Conservation (phyloP, 2,797 vertebrate genomes). For the Takifugu rubripes region DNA sequence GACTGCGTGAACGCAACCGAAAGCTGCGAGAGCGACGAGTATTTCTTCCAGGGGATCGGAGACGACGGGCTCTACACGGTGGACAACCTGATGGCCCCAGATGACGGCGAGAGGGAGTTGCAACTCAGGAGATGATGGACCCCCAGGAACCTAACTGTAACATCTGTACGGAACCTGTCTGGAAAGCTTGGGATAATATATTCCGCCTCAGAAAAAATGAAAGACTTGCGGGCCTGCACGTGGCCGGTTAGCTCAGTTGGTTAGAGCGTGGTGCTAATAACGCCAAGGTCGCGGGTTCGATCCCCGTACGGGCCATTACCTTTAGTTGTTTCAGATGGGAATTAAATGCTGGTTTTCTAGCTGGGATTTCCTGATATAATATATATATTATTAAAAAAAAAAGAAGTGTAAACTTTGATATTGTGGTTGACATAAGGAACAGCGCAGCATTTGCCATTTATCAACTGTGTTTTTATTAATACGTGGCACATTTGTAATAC, state of each 20-base stretch:
- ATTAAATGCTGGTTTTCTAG: too few species aligned
- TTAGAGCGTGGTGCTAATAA: constrained; percentile 77
- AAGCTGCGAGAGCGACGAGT: constrained; percentile 74
- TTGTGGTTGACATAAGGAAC: too few species aligned
- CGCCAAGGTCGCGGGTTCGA: constrained; percentile 65
- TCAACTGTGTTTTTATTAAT: too few species aligned
- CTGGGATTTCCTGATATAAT: neutral
- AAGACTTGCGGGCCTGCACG: too few species aligned
- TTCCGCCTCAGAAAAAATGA: neutral
- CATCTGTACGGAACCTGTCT: constrained; percentile 8
- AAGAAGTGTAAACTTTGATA: too few species aligned
- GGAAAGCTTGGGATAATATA: constrained; percentile 21
- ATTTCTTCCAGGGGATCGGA: constrained; percentile 66
- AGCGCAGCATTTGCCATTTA: too few species aligned
- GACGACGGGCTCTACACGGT: constrained; percentile 64
- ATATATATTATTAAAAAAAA: too few species aligned
- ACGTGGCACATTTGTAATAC: too few species aligned
- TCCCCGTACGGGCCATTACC: constrained; percentile 46
- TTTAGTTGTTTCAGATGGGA: neutral
- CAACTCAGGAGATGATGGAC: constrained; percentile 58
- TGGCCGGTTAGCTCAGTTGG: constrained; percentile 59
- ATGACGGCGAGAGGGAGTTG: constrained; percentile 59
- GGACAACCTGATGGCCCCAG: constrained; percentile 56
- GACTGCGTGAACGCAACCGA: constrained; percentile 58
- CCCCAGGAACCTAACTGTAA: neutral